Conservation (phyloP, 2,113 vertebrate genomes). For the Acrocephalus arundinaceus region DNA sequence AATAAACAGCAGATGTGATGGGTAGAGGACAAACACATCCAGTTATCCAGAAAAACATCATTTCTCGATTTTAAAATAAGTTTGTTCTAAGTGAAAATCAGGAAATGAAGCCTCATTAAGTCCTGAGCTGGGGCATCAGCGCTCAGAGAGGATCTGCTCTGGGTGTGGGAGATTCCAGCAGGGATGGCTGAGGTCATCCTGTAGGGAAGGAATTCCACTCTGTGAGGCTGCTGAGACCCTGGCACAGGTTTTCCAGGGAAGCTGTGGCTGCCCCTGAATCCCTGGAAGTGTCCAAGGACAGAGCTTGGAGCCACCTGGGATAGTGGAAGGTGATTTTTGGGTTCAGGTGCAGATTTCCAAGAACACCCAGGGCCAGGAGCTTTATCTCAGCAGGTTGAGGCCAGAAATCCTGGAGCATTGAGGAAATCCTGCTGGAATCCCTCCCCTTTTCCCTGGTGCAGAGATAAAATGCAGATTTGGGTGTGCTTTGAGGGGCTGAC, state of each 20-base stretch:
- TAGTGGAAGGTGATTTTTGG: neutral
- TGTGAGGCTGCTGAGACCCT: neutral
- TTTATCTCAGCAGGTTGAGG: neutral
- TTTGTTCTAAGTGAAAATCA: neutral
- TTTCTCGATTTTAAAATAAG: neutral
- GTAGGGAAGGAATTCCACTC: neutral
- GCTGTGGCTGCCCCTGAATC: neutral
- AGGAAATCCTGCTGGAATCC: neutral
- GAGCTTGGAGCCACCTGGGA: neutral
- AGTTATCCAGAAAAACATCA: neutral
- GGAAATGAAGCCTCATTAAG: neutral
- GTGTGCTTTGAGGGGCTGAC: neutral
- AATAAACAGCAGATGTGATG: neutral
- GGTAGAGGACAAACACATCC: neutral
- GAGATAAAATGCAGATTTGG: neutral
- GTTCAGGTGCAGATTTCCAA: neutral
- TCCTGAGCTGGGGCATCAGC: neutral
- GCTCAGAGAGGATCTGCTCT: neutral
- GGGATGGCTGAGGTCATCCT: neutral
- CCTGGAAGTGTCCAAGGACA: neutral
- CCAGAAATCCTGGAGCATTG: neutral
- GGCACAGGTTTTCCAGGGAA: neutral
- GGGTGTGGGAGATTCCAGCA: neutral
- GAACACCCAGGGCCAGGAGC: neutral
- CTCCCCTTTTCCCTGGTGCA: fast-evolving